These are phyloP conservation scores for Rhodophaea formosa DNA, from an alignment of 2,888 invertebrate genomes.

Conservation along the genomic window DNA sequence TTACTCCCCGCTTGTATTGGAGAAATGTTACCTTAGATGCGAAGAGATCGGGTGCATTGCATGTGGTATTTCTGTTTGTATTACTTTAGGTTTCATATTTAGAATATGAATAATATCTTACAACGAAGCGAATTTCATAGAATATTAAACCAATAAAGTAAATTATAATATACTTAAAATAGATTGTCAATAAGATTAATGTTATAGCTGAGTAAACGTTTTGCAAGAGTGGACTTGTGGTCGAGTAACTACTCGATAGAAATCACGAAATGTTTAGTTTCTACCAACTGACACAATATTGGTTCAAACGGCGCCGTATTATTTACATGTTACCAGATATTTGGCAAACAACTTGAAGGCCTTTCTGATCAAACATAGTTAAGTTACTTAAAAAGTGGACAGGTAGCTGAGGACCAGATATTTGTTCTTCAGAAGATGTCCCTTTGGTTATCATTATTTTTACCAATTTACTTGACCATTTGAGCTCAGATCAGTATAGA, in stretches of 20 bases:
- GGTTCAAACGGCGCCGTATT: constrained; percentile 18
- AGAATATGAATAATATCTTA: too few species aligned
- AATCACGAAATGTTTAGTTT: constrained; percentile 11
- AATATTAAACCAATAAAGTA: too few species aligned
- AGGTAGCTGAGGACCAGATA: neutral
- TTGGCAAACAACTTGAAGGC: constrained; percentile 16
- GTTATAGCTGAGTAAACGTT: constrained; percentile 18
- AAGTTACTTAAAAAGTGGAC: constrained; percentile 5
- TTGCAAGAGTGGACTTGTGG: constrained; percentile 7
- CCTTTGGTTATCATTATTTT: neutral
- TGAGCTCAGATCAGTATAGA: too few species aligned
- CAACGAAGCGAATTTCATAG: too few species aligned
- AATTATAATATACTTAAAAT: neutral
- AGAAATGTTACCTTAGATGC: constrained; percentile 22
- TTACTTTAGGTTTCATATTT: neutral
- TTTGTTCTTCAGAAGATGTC: neutral
- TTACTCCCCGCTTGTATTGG: constrained; percentile 45
- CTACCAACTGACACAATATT: constrained; percentile 13
- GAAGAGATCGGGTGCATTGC: neutral
- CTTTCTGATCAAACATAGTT: neutral
- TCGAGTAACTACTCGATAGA: neutral
- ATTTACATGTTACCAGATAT: constrained; percentile 27
- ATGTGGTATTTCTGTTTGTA: constrained; percentile 1
- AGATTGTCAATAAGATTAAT: constrained; percentile 1
- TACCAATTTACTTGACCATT: neutral